Evolutionary conservation across 2,113 vertebrate genomes (phyloP).

Genomic region (Petrocephalus microphthalmus): DNA sequence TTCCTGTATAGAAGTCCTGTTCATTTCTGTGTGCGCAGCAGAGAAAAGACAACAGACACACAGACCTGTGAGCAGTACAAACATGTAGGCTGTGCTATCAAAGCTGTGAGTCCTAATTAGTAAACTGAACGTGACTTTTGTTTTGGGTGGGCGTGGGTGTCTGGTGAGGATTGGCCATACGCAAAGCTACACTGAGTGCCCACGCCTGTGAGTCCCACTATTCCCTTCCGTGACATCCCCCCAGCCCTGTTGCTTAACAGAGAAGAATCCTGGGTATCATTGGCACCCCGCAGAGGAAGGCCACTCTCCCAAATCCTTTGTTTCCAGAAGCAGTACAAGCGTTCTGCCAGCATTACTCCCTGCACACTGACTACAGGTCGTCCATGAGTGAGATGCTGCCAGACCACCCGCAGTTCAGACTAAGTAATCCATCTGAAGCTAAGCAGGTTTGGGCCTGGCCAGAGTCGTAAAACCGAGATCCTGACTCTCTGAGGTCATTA

Average conservation of each 20-base stretch:
- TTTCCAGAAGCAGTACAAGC: neutral
- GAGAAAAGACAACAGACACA: neutral
- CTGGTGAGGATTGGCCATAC: neutral
- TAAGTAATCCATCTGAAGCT: too few species aligned
- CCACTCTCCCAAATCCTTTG: neutral
- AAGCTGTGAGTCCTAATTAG: constrained; percentile 19
- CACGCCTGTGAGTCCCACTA: neutral
- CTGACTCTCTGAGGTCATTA: too few species aligned
- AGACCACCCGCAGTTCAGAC: too few species aligned
- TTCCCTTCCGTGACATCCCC: neutral
- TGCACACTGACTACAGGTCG: too few species aligned
- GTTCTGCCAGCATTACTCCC: neutral
- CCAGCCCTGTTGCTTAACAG: neutral
- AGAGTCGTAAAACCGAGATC: too few species aligned
- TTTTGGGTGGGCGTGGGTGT: neutral
- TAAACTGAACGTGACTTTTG: constrained; percentile 12
- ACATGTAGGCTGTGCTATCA: neutral
- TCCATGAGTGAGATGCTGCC: too few species aligned
- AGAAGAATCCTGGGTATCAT: neutral
- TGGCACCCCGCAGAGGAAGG: neutral
- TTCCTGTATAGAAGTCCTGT: neutral
- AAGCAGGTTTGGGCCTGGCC: too few species aligned
- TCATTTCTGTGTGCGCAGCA: neutral
- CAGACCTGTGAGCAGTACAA: constrained; percentile 7
- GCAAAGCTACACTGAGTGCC: neutral